Conservation (phyloP, 2,797 vertebrate species). For the Harpagifer antarcticus region DNA sequence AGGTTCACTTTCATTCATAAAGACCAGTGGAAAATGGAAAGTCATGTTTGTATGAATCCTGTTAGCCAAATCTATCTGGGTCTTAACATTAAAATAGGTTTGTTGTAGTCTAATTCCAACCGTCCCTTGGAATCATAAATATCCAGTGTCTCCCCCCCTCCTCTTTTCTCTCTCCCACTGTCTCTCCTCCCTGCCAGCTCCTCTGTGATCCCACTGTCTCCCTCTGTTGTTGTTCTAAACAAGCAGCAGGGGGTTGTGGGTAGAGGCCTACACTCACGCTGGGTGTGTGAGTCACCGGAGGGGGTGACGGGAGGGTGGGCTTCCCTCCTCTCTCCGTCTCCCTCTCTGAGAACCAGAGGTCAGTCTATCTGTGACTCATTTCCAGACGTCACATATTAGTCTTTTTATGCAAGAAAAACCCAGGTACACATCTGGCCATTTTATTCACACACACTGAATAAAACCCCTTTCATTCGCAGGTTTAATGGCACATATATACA, state of each 20-base stretch:
- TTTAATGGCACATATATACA: slow-evolving; percentile 70
- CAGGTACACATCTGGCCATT: slow-evolving; percentile 17
- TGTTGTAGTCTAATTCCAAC: background rate
- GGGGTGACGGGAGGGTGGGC: slow-evolving; percentile 40
- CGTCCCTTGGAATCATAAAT: background rate
- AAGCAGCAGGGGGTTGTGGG: slow-evolving; percentile 85
- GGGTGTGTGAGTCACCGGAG: slow-evolving; percentile 76
- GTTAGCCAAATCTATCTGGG: background rate
- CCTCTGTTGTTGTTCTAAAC: slow-evolving; percentile 85
- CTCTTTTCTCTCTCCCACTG: slow-evolving; percentile 61
- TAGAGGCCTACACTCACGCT: slow-evolving; percentile 77
- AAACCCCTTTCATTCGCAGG: slow-evolving; percentile 42
- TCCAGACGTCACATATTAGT: background rate
- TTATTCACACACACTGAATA: slow-evolving; percentile 14
- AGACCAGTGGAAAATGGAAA: background rate
- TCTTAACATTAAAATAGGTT: background rate
- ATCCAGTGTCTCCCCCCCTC: slow-evolving; percentile 30
- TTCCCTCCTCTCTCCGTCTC: slow-evolving; percentile 1
- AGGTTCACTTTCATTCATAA: slow-evolving; percentile 4
- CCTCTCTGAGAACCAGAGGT: slow-evolving; percentile 40
- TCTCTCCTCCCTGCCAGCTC: slow-evolving; percentile 62
- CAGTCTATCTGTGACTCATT: slow-evolving; percentile 46
- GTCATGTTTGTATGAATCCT: background rate
- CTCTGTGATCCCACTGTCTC: slow-evolving; percentile 77
- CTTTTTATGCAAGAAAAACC: slow-evolving; percentile 47